Base-by-base conservation (phyloP, 2,888 invertebrate genomes). In the Branchipolynoe longqiensis region DNA sequence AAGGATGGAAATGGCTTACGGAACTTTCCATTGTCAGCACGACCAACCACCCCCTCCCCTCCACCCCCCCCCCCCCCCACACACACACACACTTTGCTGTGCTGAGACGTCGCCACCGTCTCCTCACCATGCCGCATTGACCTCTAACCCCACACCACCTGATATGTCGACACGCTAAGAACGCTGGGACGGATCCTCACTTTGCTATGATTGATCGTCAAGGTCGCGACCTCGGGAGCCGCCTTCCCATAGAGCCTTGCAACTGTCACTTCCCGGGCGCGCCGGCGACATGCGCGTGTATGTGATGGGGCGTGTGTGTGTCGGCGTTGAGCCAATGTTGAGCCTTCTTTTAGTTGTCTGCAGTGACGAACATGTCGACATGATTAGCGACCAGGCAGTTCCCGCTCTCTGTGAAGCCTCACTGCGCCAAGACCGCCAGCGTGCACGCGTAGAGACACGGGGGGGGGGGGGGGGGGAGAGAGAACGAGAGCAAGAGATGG, bases 201-300 rank as follows among this genome's bases (percentile, higher is more conserved):
- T 41, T 48, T 14, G 48, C 48, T 2, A 6, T 78, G 78, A 78
- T 78, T 25, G 78, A 78, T 78, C 22, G 78, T 28, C 78, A 78
- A 78, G 78, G 48, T 48, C 78, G 38, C 38, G 69, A 69, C 69
- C 1, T 69, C 38, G 69, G 38, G 18, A 69, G 18, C 22, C 33
- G 18, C 69, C 69, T 36, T 69, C 69, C 69, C 69, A 18, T 48
- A 8, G 48, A 18, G 33, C 36, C 36, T n/a, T 36, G n/a, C 69
- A 1, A n/a, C 33, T 38, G 38, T 48, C 48, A 38, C 69, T 69
- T 69, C 69, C 69, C 14, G 69, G 33, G 12, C 14, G 4, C 14
- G 14, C 69, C 33, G 36, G 69, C 38, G 69, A 69, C 69, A 33
- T 12, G n/a, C 69, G n/a, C 69, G 69, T 1, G 69, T 4, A 48